Conservation (phyloP, 2,888 invertebrate species). For the Listrodromus nycthemerus region DNA sequence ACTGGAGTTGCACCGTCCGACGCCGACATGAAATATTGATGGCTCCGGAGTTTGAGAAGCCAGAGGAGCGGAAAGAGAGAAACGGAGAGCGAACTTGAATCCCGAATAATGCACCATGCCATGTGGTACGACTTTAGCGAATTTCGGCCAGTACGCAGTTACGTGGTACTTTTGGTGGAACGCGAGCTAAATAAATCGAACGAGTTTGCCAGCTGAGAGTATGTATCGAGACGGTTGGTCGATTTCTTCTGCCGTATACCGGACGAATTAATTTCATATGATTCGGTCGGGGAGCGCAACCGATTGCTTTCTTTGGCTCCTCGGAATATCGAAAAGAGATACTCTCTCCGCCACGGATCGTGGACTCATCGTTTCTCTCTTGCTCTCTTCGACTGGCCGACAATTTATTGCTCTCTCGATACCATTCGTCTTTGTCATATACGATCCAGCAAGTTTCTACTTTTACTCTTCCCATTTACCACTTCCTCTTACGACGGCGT, state of each 20-base stretch:
- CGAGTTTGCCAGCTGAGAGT: slow-evolving; percentile 42
- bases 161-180: slow-evolving; percentile 22
- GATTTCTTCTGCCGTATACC: slow-evolving; percentile 63
- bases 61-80: slow-evolving; percentile 2
- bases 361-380: slow-evolving; percentile 37
- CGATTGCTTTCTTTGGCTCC: slow-evolving; percentile 67
- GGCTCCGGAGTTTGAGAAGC: slow-evolving; percentile 27
- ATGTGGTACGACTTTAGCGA: slow-evolving; percentile 34
- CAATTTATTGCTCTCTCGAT: slow-evolving; percentile 67
- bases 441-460: slow-evolving; percentile 32
- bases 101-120: slow-evolving; percentile 73
- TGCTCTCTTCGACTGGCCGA: slow-evolving; percentile 48
- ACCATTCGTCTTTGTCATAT: slow-evolving; percentile 69
- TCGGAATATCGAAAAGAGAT: slow-evolving; percentile 57
- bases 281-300: slow-evolving; percentile 63
- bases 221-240: slow-evolving; percentile 44
- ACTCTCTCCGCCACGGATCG: slow-evolving; percentile 27
- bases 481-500: slow-evolving; percentile 45
- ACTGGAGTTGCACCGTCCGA: slow-evolving; percentile 10
- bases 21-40: slow-evolving; percentile 56
- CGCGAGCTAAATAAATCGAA: slow-evolving; percentile 39
- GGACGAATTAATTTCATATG: slow-evolving; percentile 74
- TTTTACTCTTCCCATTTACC: not conserved
- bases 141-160: slow-evolving; percentile 30
- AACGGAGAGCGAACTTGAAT: slow-evolving; percentile 70